Base-by-base conservation (phyloP, 23 tunicate genomes). In the Trididemnum miniatum region DNA sequence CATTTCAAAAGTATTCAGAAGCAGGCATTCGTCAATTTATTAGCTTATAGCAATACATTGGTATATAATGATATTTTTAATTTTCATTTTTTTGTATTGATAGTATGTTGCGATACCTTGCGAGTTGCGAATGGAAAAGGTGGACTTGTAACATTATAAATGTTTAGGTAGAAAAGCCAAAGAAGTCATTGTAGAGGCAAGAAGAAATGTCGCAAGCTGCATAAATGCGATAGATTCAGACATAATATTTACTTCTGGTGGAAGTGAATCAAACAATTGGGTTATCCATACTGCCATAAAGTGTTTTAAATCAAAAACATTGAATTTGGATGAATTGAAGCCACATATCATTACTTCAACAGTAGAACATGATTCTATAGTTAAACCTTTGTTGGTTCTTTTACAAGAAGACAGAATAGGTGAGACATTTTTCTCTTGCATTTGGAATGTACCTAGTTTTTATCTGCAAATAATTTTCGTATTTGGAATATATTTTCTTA, bases 201-300 rank as follows among this genome's bases (percentile, higher is more conserved):
- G 99, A 78, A 65, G 50, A 15, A 29, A 91, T 5, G 71, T 91
- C 29, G 96, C 92, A 28, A 36, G 36, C 1, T 82, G 87, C 40
- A 96, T 96, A 20, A 73, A 78, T 35, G 83, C 85, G 0, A 7
- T 40, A 7, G 15, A 77, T 12, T 30, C 51, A 30, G 89, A 93
- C 27, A 87, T 96, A 0, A 65, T 91, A 0, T 96, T 96, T 76
- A 96, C 99, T 23, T 96, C 99, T 81, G 99, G 99, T 63, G 99
- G 99, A 51, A 96, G 84, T 37, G 99, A 96, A 64, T 59, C 97
- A 25, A 87, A 91, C 40, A 96, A 96, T 72, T 96, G 99, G 99
- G 97, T 84, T 0, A 91, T 96, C 0, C 50, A 85, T 73, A 30
- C 81, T 23, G 84, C 88, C 0, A 64, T 79, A 39, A 32, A 71